Evolutionary conservation across 1,140 invertebrate species (phyloP).

Genomic region (Caenorhabditis inopinata): DNA sequence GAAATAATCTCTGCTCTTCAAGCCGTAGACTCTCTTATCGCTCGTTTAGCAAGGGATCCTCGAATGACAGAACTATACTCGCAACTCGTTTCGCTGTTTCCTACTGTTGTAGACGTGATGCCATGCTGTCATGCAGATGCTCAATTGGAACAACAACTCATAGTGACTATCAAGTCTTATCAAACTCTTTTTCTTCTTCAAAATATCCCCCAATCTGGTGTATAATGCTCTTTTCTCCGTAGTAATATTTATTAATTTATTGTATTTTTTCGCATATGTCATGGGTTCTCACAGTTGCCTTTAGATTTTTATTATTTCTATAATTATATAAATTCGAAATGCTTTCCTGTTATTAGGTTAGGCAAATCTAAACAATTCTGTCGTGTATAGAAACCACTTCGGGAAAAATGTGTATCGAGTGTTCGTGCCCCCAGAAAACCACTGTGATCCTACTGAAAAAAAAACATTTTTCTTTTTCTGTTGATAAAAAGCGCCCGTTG

Average conservation of each 20-base stretch:
- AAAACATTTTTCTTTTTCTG: background rate
- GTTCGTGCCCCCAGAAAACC: background rate
- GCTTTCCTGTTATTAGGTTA: no score
- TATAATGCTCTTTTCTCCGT: background rate
- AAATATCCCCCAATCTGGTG: background rate
- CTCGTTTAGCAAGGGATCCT: slow-evolving; percentile 28
- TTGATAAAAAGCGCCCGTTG: background rate
- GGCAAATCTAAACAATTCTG: no score
- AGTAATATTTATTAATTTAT: slow-evolving; percentile 19
- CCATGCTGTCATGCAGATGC: slow-evolving; percentile 57
- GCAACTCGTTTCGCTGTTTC: slow-evolving; percentile 56
- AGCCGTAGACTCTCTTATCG: slow-evolving; percentile 35
- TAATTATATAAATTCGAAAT: no score
- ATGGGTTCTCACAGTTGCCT: slow-evolving; percentile 22
- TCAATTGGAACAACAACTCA: slow-evolving; percentile 55
- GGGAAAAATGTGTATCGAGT: no score
- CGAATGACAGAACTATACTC: slow-evolving; percentile 52
- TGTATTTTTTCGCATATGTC: background rate
- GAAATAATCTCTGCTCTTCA: slow-evolving; percentile 37
- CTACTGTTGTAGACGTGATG: slow-evolving; percentile 56
- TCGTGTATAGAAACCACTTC: no score
- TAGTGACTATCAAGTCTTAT: slow-evolving; percentile 56
- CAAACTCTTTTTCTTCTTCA: slow-evolving; percentile 51
- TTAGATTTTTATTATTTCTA: background rate
- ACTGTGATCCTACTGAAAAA: background rate